These are phyloP conservation scores for Nibea coibor DNA, from an alignment of 2,113 vertebrate species.

Conservation along the genomic window DNA sequence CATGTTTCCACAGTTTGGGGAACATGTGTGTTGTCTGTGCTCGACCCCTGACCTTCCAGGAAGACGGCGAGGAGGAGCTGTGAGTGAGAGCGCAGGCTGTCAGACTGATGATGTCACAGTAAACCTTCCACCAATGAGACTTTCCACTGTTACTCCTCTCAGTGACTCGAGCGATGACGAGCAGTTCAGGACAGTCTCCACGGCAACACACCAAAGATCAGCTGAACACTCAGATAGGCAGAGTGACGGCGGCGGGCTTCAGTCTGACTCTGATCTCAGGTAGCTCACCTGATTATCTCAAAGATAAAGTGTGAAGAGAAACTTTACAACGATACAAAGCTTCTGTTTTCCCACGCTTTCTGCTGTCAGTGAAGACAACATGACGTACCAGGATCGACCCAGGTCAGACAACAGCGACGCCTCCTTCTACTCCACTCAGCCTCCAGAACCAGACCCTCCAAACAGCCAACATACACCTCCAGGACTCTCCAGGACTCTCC, in stretches of 20 bases:
- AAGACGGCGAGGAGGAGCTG: constrained; percentile 84
- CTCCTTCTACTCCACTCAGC: neutral
- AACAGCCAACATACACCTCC: constrained; percentile 5
- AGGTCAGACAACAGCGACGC: constrained; percentile 15
- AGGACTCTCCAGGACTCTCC: neutral
- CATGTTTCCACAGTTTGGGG: constrained; percentile 81
- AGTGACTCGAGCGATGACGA: constrained; percentile 91
- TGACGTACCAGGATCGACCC: constrained; percentile 3
- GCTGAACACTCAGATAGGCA: accelerated
- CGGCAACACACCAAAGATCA: neutral
- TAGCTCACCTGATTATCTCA: neutral
- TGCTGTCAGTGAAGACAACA: constrained; percentile 59
- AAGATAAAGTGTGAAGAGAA: no score
- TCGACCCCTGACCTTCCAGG: constrained; percentile 71
- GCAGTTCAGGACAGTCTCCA: constrained; percentile 14
- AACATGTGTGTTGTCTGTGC: constrained; percentile 76
- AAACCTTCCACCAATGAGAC: no score
- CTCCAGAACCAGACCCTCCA: neutral
- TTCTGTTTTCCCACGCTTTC: constrained; percentile 26
- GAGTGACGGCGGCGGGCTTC: neutral
- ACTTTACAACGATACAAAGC: no score
- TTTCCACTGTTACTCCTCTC: constrained; percentile 1
- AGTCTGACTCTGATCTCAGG: constrained; percentile 46
- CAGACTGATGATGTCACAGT: neutral
- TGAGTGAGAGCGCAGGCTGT: constrained; percentile 68